Base-by-base conservation (phyloP, 2,888 invertebrate species). In the Poecilus cupreus region DNA sequence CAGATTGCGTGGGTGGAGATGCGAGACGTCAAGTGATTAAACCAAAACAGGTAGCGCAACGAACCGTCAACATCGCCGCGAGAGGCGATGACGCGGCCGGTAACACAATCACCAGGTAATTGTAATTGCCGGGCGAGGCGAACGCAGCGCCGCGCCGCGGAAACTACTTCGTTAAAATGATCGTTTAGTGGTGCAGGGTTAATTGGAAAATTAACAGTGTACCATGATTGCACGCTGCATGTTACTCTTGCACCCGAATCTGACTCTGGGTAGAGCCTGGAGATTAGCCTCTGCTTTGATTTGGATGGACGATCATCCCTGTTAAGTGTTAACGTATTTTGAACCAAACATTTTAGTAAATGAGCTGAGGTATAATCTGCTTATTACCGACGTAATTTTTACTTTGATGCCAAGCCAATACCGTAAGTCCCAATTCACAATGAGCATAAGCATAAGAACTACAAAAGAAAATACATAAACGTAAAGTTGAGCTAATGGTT, bases 31-130 rank as follows among this genome's bases (percentile, higher is more conserved):
- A 49, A 32, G 72, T 80, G 80, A 80, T 80, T 80, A 80, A 80
- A 80, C 54, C 54, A 57, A 72, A 80, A 72, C 80, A 80, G 79
- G 68, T 79, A 79, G 43, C 51, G 39, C 78, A 70, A 51, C 68
- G 49, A 68, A 68, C 18, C 68, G 32, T 49, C 51, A 49, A 13
- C 57, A 24, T 20, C 37, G 22, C 54, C 39, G 57, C 70, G 18
- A 20, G 43, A n/a, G 49, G 68, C 64, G 68, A 32, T 46, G 64
- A 46, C 46, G 72, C 24, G 72, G 11, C 24, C 32, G 20, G 26
- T 68, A 79, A 79, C 68, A 79, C 79, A 79, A 79, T 79, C 79
- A 79, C 70, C 68, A 37, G 68, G 39, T 79, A 79, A 79, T 79
- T 79, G 79, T 79, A 79, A 79, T 68, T 70, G 64, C 68, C 46